phyloP scores from a whole-genome alignment of 2,888 invertebrate genomes.

The Aethes cnicana region DNA sequence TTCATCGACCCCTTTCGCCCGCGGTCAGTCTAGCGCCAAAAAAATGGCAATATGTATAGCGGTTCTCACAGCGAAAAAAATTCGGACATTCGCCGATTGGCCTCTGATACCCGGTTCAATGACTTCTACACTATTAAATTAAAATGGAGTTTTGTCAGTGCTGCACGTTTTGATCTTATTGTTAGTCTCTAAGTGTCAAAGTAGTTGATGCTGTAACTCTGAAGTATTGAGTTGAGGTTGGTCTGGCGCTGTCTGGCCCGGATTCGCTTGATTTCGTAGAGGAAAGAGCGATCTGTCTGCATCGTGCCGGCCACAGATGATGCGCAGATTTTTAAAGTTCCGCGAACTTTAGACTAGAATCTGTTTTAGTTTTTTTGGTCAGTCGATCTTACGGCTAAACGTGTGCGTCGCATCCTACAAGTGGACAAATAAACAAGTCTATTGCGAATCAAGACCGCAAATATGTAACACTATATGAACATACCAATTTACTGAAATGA shows the following conservation, averaged over 20 bases:
- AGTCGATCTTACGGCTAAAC: neutral
- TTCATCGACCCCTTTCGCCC: slow-evolving; percentile 24
- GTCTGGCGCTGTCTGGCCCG: slow-evolving; percentile 46
- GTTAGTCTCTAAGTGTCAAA: slow-evolving; percentile 37
- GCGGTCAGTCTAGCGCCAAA: slow-evolving; percentile 33
- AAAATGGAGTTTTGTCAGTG: slow-evolving; percentile 59
- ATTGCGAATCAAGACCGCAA: too few relatives aligned
- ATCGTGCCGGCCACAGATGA: slow-evolving; percentile 5
- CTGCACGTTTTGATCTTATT: slow-evolving; percentile 59
- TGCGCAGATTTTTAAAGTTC: slow-evolving; percentile 4
- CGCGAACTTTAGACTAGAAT: neutral
- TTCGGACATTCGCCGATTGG: slow-evolving; percentile 46
- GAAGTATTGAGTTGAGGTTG: slow-evolving; percentile 45
- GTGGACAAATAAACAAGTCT: neutral
- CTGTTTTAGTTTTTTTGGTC: slow-evolving; percentile 5
- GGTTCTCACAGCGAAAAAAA: slow-evolving; percentile 54
- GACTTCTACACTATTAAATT: slow-evolving; percentile 57
- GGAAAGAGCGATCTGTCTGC: slow-evolving; percentile 56
- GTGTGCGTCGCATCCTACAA: neutral
- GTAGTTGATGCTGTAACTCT: slow-evolving; percentile 42
- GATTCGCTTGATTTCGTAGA: slow-evolving; percentile 65
- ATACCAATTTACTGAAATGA: too few relatives aligned
- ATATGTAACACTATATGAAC: too few relatives aligned
- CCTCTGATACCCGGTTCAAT: slow-evolving; percentile 52
- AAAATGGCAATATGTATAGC: slow-evolving; percentile 43